These are phyloP conservation scores for Chaetura pelagica DNA, from an alignment of 2,113 vertebrate genomes.

Conservation along the genomic window DNA sequence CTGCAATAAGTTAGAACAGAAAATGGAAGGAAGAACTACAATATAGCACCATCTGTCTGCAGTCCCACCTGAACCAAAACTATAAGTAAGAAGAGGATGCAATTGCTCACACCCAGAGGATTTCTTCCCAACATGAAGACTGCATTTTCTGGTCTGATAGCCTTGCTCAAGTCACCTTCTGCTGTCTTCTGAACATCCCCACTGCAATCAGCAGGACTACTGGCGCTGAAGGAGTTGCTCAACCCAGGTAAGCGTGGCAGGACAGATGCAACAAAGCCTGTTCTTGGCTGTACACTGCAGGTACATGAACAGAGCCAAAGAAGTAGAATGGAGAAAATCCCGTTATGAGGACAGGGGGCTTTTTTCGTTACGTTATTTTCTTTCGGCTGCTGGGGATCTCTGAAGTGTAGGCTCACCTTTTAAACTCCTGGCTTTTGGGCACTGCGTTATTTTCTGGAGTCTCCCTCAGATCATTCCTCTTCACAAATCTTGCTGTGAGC, in stretches of 20 bases:
- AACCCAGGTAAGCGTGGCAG: rapidly evolving
- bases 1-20: neutral
- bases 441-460: neutral
- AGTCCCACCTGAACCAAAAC: neutral
- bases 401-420: neutral
- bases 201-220: neutral
- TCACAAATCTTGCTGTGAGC: neutral
- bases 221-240: neutral
- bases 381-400: neutral
- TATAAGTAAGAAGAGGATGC: neutral
- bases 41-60: neutral
- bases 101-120: neutral
- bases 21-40: neutral
- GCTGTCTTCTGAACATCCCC: neutral
- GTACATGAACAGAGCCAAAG: rapidly evolving
- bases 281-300: neutral
- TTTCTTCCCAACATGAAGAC: neutral
- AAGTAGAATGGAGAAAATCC: neutral
- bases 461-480: neutral
- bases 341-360: neutral
- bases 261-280: neutral
- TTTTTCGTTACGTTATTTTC: neutral
- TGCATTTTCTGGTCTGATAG: neutral
- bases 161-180: neutral
- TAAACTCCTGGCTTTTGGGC: neutral